Evolutionary conservation across 1,140 invertebrate species (phyloP).

Genomic region (Drosophila yakuba): DNA sequence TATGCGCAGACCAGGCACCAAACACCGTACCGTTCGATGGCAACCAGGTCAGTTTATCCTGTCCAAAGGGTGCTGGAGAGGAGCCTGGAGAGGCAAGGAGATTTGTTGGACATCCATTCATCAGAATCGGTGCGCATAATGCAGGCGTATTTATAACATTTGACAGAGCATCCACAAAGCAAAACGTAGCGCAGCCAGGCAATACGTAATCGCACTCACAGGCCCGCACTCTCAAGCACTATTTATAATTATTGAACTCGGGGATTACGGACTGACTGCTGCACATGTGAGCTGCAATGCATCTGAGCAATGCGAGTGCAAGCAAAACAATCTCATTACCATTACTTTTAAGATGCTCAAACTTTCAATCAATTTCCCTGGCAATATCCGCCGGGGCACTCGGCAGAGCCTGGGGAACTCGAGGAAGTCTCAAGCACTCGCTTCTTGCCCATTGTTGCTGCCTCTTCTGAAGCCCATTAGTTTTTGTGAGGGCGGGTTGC

Average conservation of each 20-base stretch:
- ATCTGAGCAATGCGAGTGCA: slow-evolving; percentile 6
- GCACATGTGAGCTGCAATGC: slow-evolving; percentile 26
- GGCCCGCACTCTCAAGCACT: slow-evolving; percentile 31
- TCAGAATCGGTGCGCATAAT: slow-evolving; percentile 55
- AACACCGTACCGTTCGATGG: slow-evolving; percentile 37
- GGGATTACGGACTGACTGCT: not conserved
- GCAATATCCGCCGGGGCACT: slow-evolving; percentile 72
- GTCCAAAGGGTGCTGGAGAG: not conserved
- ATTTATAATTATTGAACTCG: slow-evolving; percentile 59
- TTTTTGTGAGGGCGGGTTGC: too few species aligned
- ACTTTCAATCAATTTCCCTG: slow-evolving; percentile 80
- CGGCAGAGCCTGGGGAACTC: slow-evolving; percentile 35
- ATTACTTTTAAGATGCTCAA: slow-evolving; percentile 72
- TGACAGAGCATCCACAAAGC: slow-evolving; percentile 47
- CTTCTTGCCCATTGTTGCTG: slow-evolving; percentile 32
- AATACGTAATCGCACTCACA: slow-evolving; percentile 32
- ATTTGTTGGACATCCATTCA: slow-evolving; percentile 46
- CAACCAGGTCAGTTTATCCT: slow-evolving; percentile 41
- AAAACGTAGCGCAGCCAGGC: slow-evolving; percentile 35
- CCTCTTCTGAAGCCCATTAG: slow-evolving; percentile 1
- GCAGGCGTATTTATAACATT: slow-evolving; percentile 63
- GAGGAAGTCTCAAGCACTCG: slow-evolving; percentile 60
- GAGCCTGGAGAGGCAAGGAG: not conserved
- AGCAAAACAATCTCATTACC: slow-evolving; percentile 76
- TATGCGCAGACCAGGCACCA: slow-evolving; percentile 36